Conservation (phyloP, 1,140 invertebrate species). For the Drosophila navojoa region DNA sequence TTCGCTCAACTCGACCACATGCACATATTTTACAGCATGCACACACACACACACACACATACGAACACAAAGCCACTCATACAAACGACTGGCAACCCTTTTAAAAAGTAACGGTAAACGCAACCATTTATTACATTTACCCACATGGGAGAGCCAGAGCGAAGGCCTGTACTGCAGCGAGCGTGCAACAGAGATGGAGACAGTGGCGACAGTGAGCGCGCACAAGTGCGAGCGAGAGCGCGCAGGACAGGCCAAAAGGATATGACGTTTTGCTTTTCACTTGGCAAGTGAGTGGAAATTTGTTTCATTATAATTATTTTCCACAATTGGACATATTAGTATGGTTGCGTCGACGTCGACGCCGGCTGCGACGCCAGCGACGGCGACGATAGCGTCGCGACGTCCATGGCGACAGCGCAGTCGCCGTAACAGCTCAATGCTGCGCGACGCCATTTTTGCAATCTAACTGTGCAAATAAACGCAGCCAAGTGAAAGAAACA, state of each 20-base stretch:
- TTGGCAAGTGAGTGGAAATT: conserved; percentile 84
- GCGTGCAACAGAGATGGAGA: neutral
- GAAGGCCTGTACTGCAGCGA: neutral
- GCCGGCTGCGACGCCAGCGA: conserved; percentile 43
- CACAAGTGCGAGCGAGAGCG: conserved; percentile 53
- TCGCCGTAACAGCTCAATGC: neutral
- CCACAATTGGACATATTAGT: conserved; percentile 84
- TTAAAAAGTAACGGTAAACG: conserved; percentile 79
- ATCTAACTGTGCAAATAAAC: conserved; percentile 78
- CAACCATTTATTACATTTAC: conserved; percentile 77
- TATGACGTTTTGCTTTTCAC: conserved; percentile 80
- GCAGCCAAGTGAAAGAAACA: conserved; percentile 70
- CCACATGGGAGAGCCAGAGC: conserved; percentile 21
- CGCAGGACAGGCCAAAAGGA: conserved; percentile 60
- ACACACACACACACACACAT: conserved; percentile 30
- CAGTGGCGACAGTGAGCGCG: neutral
- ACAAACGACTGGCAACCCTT: conserved; percentile 68
- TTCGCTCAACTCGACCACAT: conserved; percentile 68
- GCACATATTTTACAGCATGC: conserved; percentile 51
- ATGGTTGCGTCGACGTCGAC: conserved; percentile 72
- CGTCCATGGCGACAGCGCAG: conserved; percentile 13
- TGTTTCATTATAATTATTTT: conserved; percentile 84
- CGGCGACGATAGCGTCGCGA: conserved; percentile 7
- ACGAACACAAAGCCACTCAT: conserved; percentile 35
- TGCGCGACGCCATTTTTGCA: conserved; percentile 75